These are phyloP conservation scores for Phodopus roborovskii DNA, from an alignment of 2,113 vertebrate genomes.

Conservation along the genomic window DNA sequence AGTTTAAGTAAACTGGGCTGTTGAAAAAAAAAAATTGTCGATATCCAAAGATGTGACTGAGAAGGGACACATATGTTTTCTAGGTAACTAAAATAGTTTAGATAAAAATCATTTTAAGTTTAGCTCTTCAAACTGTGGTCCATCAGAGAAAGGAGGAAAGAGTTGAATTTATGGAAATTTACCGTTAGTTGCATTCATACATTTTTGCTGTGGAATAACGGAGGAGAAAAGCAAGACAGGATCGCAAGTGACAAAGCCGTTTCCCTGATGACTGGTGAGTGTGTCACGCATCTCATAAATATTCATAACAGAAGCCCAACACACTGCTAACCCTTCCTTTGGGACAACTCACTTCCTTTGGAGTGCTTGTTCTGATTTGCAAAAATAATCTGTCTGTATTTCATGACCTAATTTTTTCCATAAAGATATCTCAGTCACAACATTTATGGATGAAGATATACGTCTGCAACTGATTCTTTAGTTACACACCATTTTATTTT, in stretches of 20 bases:
- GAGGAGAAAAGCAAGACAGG: constrained; percentile 28
- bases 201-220: background rate
- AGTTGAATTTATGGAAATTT: background rate
- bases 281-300: background rate
- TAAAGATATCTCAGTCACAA: too few relatives aligned
- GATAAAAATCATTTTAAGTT: background rate
- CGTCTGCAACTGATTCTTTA: background rate
- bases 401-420: background rate
- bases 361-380: background rate
- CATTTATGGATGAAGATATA: background rate
- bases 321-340: background rate
- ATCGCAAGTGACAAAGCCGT: constrained; percentile 40
- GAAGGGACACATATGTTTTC: background rate
- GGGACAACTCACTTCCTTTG: background rate
- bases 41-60: background rate
- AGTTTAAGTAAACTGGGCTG: constrained; percentile 46
- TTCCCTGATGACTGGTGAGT: background rate
- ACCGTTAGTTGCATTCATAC: background rate
- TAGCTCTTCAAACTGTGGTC: background rate
- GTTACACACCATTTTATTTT: background rate
- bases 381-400: background rate
- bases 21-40: background rate
- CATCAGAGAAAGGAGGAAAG: background rate
- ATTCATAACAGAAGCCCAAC: background rate
- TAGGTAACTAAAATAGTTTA: constrained; percentile 40